A percentile compares a stretch with the other conserved stretches of the same genome.
Conservation (phyloP, 2,888 invertebrate genomes). For the Cantharis rustica region DNA sequence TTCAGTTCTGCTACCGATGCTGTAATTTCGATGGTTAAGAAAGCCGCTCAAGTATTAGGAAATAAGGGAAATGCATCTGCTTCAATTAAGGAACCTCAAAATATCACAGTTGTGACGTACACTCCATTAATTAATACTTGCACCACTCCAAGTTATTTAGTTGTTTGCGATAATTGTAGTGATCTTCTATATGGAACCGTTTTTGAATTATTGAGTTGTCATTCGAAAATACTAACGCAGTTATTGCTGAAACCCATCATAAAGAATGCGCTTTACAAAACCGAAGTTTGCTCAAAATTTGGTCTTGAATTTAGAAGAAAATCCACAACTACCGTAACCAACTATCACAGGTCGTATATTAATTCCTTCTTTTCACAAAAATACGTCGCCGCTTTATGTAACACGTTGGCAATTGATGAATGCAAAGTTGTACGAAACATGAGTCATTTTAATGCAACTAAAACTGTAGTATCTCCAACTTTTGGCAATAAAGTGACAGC, state of each 20-base stretch:
- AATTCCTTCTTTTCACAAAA: constrained; percentile 68
- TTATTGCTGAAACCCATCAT: constrained; percentile 67
- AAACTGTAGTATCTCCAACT: constrained; percentile 17
- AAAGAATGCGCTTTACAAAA: constrained; percentile 64
- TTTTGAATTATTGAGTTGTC: constrained; percentile 76
- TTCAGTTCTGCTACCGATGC: constrained; percentile 90
- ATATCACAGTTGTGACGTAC: constrained; percentile 49
- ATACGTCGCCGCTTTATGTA: constrained; percentile 79
- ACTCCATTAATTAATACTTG: constrained; percentile 56
- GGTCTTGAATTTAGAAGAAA: constrained; percentile 64
- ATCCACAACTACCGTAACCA: constrained; percentile 19
- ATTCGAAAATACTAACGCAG: constrained; percentile 63
- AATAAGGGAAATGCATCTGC: constrained; percentile 68
- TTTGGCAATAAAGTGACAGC: constrained; percentile 11
- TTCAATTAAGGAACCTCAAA: constrained; percentile 56
- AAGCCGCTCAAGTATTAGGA: constrained; percentile 84
- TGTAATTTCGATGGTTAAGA: constrained; percentile 89
- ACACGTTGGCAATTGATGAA: constrained; percentile 71
- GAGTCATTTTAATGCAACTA: constrained; percentile 48
- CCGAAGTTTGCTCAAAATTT: constrained; percentile 64
- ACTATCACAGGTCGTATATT: constrained; percentile 62
- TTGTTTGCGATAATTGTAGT: constrained; percentile 77
- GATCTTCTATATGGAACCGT: constrained; percentile 72
- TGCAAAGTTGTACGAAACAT: constrained; percentile 71
- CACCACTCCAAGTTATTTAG: constrained; percentile 73